Base-by-base conservation (phyloP, 2,888 invertebrate species). In the Gryllus longicercus region DNA sequence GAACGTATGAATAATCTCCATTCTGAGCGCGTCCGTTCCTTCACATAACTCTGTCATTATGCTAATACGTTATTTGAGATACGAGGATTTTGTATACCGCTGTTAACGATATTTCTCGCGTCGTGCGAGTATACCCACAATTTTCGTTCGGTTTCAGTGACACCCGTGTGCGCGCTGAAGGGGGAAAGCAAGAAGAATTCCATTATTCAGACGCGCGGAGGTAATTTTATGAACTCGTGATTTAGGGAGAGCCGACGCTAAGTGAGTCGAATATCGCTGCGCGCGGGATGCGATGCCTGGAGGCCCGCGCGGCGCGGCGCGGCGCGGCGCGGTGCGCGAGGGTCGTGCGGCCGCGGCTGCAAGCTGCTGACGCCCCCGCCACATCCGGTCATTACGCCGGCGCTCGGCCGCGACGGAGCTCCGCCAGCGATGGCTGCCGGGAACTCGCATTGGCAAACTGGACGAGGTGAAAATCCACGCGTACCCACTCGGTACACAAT, bases 11-110 rank as follows among this genome's bases (percentile, higher is more conserved):
- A 63, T 63, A 63, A 63, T 63, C 16, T n/a, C n/a, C 63, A 18
- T 63, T n/a, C n/a, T n/a, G 63, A 14, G 63, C 63, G 63, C n/a
- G 63, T 63, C 63, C 63, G 63, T 63, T 63, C 63, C 63, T 63
- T n/a, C 14, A n/a, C 63, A 63, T 63, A 63, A 63, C 63, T 63
- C 63, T 63, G 63, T 63, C 63, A 63, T 63, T 63, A 63, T 63
- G 63, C 63, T 63, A 63, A 63, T 63, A 63, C 63, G 63, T 63
- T 63, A 63, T 63, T 63, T 63, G 63, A 63, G 63, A 63, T 63
- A 63, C n/a, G 63, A 63, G 63, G 63, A 63, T 63, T 63, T n/a
- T 63, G 63, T 63, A 63, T 63, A 14, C 63, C 63, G 63, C n/a
- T 63, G 63, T 63, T 63, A 63, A 63, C 63, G 12, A 63, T 63